Conservation (phyloP, 2,113 vertebrate species). For the Etia nguti region DNA sequence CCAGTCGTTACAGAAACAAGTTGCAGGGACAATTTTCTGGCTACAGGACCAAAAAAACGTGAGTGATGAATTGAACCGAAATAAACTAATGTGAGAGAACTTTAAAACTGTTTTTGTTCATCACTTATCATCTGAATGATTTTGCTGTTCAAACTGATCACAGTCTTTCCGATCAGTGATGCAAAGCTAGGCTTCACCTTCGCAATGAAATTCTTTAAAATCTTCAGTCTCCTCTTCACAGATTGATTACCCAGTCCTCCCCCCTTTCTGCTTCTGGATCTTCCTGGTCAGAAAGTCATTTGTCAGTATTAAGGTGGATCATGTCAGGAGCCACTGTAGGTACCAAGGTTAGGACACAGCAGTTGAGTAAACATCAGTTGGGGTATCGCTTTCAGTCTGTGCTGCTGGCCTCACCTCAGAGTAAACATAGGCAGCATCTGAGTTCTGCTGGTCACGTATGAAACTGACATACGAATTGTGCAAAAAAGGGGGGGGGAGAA, state of each 20-base stretch:
- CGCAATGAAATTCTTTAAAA: not conserved
- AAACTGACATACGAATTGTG: not conserved
- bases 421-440: conserved; percentile 53
- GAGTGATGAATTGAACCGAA: not conserved
- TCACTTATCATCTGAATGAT: not conserved
- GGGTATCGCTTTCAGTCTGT: conserved; percentile 67
- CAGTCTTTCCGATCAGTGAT: not conserved
- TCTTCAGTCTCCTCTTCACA: not conserved
- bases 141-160: not conserved
- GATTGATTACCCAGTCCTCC: conserved; percentile 46
- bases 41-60: not conserved
- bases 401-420: conserved; percentile 55
- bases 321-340: conserved; percentile 63
- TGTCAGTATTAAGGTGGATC: conserved; percentile 79
- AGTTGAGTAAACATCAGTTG: conserved; percentile 76
- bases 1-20: not conserved
- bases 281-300: conserved; percentile 74
- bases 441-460: conserved; percentile 53
- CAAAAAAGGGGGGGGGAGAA: not conserved
- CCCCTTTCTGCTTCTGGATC: conserved; percentile 26
- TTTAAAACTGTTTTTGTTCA: not conserved
- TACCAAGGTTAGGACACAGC: conserved; percentile 70
- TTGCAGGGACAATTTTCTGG: not conserved
- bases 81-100: accelerated
- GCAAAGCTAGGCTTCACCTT: conserved; percentile 16